These are phyloP conservation scores for Sphaerophoria taeniata DNA, from an alignment of 2,888 invertebrate genomes.

Conservation along the genomic window DNA sequence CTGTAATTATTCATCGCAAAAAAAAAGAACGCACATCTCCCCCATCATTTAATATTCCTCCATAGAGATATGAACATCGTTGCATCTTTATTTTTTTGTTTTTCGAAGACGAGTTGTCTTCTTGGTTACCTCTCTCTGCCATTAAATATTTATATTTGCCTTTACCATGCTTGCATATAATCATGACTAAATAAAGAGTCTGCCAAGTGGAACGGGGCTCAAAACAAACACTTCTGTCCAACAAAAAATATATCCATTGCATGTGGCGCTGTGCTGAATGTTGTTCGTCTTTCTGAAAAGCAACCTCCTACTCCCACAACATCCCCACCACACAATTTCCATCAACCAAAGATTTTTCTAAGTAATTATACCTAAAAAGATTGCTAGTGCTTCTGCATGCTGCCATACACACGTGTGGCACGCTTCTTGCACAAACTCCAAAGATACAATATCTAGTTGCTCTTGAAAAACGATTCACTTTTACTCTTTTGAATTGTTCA, in stretches of 20 bases:
- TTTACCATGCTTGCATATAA: constrained; percentile 67
- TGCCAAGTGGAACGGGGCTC: constrained; percentile 61
- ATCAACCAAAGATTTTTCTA: constrained; percentile 52
- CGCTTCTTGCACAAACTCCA: constrained; percentile 68
- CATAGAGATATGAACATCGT: neutral
- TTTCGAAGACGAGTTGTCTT: constrained; percentile 14
- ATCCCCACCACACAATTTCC: constrained; percentile 41
- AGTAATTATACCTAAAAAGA: constrained; percentile 63
- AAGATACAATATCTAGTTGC: constrained; percentile 27
- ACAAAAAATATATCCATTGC: constrained; percentile 13
- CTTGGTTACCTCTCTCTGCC: neutral
- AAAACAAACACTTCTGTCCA: neutral
- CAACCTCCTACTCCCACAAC: too few species aligned
- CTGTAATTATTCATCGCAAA: constrained; percentile 66
- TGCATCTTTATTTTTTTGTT: constrained; percentile 2
- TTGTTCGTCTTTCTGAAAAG: neutral
- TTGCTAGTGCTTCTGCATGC: constrained; percentile 43
- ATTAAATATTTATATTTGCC: constrained; percentile 71
- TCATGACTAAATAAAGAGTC: constrained; percentile 74
- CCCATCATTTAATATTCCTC: constrained; percentile 27
- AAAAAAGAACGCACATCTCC: constrained; percentile 56
- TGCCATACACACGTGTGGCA: constrained; percentile 71
- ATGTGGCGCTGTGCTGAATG: constrained; percentile 40
- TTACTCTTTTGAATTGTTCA: constrained; percentile 33
- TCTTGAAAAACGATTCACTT: constrained; percentile 64